Percentiles rank a stretch among this genome's conserved stretches.
These are phyloP conservation scores for Microcebus griseorufus DNA, from an alignment of 2,113 vertebrate species.

Conservation along the genomic window DNA sequence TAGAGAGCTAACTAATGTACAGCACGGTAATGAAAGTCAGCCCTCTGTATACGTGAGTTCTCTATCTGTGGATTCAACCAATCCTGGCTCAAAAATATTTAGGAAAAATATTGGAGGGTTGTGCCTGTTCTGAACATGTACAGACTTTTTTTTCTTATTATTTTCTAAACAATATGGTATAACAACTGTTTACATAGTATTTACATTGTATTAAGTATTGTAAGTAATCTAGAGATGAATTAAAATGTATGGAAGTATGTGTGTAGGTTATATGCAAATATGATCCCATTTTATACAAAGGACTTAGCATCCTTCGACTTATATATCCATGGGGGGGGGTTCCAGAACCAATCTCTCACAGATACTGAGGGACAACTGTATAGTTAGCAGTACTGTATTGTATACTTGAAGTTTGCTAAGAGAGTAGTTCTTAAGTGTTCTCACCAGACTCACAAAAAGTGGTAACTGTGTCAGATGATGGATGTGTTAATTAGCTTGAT, in stretches of 20 bases:
- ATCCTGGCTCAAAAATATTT: not conserved
- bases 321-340: not conserved
- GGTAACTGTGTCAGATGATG: not conserved
- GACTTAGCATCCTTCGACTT: not conserved
- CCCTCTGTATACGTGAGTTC: not conserved
- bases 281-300: not conserved
- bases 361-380: not conserved
- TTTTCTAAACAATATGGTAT: not conserved
- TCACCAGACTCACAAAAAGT: not conserved
- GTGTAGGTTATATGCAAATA: not conserved
- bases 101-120: not conserved
- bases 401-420: not conserved
- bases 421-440: not conserved
- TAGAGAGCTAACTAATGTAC: not conserved
- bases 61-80: not conserved
- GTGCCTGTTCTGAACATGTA: not conserved
- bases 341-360: not conserved
- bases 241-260: not conserved
- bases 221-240: not conserved
- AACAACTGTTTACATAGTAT: not conserved
- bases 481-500: not conserved
- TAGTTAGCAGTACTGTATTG: not conserved
- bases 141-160: not conserved
- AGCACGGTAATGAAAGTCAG: not conserved
- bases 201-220: not conserved